Conservation (phyloP, 2,888 invertebrate genomes). For the Herminia tarsipennalis region DNA sequence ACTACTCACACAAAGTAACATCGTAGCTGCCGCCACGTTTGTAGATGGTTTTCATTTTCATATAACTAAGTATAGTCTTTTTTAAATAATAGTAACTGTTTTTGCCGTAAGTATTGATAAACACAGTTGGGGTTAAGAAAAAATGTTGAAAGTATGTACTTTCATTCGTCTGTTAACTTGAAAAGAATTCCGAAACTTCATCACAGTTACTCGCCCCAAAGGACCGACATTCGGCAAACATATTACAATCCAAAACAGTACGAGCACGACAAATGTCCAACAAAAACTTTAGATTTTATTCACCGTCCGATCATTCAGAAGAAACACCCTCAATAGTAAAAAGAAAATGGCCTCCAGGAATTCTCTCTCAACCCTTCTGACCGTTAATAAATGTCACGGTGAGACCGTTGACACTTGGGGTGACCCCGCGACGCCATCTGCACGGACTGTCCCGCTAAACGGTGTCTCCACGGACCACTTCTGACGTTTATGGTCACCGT, state of each 20-base stretch:
- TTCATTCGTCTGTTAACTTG: not conserved
- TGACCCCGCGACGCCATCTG: conserved; percentile 46
- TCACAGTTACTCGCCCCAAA: not conserved
- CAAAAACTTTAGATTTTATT: conserved; percentile 41
- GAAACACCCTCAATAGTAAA: conserved; percentile 56
- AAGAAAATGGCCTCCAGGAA: conserved; percentile 65
- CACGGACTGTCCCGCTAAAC: conserved; percentile 45
- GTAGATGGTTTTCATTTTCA: too few species aligned
- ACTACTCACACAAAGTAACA: too few species aligned
- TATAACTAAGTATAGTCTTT: too few species aligned
- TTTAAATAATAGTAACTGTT: too few species aligned
- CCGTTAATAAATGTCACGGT: conserved; percentile 80
- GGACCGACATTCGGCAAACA: conserved; percentile 4
- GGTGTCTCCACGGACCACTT: conserved; percentile 54
- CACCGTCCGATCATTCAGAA: conserved; percentile 40
- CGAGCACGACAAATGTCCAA: conserved; percentile 14
- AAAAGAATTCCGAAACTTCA: not conserved
- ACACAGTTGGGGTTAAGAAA: too few species aligned
- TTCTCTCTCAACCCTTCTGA: conserved; percentile 70
- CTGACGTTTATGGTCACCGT: conserved; percentile 53
- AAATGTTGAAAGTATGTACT: not conserved
- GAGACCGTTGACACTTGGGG: conserved; percentile 65
- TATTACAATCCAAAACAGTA: conserved; percentile 13
- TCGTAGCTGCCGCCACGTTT: too few species aligned
- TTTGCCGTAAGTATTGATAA: too few species aligned